Base-by-base conservation (phyloP, 2,113 vertebrate species). In the Uropsilus gracilis region DNA sequence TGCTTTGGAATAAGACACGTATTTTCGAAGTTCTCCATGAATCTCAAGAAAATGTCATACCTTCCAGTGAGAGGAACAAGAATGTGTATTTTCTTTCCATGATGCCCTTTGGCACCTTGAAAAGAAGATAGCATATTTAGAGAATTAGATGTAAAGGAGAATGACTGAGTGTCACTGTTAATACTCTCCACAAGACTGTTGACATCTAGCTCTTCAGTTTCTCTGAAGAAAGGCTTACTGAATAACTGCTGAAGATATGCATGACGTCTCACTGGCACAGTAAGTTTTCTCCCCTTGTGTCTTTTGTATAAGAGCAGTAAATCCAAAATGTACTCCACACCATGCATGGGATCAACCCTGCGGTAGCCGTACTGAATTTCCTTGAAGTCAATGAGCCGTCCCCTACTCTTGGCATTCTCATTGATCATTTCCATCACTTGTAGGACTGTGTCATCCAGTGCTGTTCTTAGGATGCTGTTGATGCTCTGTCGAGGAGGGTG, bases 341-440 rank as follows among this genome's bases (percentile, higher is more conserved):
- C 99, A 0, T 99, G 99, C 97, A 99, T 98, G 0, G 99, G 99
- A 48, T 99, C 99, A 3, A 99, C 98, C 78, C 99, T 98, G 26
- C 99, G 99, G 87, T 99, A 99, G 61, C 99, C 99, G 0, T 99
- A 99, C 97, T 99, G 99, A 46, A 99, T 99, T 81, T 99, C 99
- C 97, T 99, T 99, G 97, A 99, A 99, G 97, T 99, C 99, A 0
- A 99, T 99, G 95, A 99, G 99, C 13, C 99, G 98, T 0, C 99
- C 99, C 55, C 99, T 97, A 0, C 99, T 99, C 97, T 99, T 99
- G 28, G 99, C 99, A 0, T 99, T 99, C 89, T 99, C 99, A 0
- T 99, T 99, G 96, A 99, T 99, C 99, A 99, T 99, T 94, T 99
- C 99, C 99, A 99, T 99, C 48, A 99, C 99, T 97, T 99, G 99